Evolutionary conservation across 2,113 vertebrate genomes (phyloP), one percentile per base, ranked within the genome.

Genomic region (Mesembrinibis cayennensis): DNA sequence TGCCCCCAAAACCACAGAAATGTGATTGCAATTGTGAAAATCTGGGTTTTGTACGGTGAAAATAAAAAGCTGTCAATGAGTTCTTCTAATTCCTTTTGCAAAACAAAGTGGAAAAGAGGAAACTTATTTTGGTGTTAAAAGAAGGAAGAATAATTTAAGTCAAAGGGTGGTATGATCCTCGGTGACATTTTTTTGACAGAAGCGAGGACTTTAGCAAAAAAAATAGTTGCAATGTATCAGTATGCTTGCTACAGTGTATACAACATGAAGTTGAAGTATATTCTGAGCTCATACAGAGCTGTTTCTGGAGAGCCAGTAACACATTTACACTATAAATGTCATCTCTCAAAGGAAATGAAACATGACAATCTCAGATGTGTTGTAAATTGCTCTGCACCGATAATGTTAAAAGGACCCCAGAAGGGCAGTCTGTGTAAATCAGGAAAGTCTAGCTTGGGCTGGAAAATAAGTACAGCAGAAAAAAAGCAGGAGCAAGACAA

Each of bases 281-380:
- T 49, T 67, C 40, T 38, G 85, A 85, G 73, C 40, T 90, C 71
- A 77, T 34, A 61, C 38, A 53, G 44, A 79, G 44, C n/a, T 69
- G 42, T 65, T 92, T 84, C 58, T 71, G 38, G 36, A 59, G 55
- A 86, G 50, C 44, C 49, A 89, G 49, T n/a, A 93, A 44, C 78
- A 89, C 36, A 84, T 95, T 89, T 91, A 82, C 82, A 81, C 55
- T 63, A 58, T 17, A 91, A 87, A 90, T 71, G 61, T 67, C 76
- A 91, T 56, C 49, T 90, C 69, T 93, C 83, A 94, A 92, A 91
- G 14, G 26, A 96, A 97, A 85, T 70, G 55, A 90, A 76, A 55
- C 23, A 55, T 36, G 69, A 90, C 62, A 72, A n/a, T 66, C 78
- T 79, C 85, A 78, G 62, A 77, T 16, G 10, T 49, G 29, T 18